Percentiles rank a stretch among this genome's conserved stretches.
phyloP scores from a whole-genome alignment of 2,797 vertebrate species.

The Staurois parvus region DNA sequence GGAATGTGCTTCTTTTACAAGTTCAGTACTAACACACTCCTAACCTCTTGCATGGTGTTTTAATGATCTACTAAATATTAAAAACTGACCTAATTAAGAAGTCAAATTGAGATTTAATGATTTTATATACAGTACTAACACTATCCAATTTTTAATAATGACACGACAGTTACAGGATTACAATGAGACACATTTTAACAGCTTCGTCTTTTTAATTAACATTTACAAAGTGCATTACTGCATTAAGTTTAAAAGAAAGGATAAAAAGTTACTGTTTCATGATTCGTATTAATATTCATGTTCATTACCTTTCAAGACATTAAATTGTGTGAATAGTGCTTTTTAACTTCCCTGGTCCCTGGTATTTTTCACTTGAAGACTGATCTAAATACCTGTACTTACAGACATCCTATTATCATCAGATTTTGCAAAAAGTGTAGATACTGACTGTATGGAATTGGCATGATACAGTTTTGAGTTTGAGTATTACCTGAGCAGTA shows the following conservation, averaged over 20 bases:
- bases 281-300: conserved; percentile 54
- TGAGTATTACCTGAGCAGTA: not conserved
- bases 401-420: not conserved
- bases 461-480: not conserved
- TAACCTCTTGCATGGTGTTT: conserved; percentile 62
- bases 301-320: not conserved
- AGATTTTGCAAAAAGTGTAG: not conserved
- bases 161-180: conserved; percentile 66
- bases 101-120: conserved; percentile 65
- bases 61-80: conserved; percentile 63
- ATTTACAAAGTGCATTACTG: conserved; percentile 62
- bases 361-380: too few relatives aligned
- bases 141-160: conserved; percentile 64
- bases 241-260: conserved; percentile 62
- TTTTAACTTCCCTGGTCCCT: not conserved
- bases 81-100: conserved; percentile 65
- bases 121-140: conserved; percentile 61
- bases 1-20: conserved; percentile 17
- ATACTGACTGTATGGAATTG: too few relatives aligned
- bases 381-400: not conserved
- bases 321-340: conserved; percentile 1
- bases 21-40: conserved; percentile 52
- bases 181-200: conserved; percentile 60
- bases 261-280: conserved; percentile 64
- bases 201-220: conserved; percentile 66